These are phyloP conservation scores for Lordiphosa collinella DNA, from an alignment of 1,140 invertebrate species.

Conservation along the genomic window DNA sequence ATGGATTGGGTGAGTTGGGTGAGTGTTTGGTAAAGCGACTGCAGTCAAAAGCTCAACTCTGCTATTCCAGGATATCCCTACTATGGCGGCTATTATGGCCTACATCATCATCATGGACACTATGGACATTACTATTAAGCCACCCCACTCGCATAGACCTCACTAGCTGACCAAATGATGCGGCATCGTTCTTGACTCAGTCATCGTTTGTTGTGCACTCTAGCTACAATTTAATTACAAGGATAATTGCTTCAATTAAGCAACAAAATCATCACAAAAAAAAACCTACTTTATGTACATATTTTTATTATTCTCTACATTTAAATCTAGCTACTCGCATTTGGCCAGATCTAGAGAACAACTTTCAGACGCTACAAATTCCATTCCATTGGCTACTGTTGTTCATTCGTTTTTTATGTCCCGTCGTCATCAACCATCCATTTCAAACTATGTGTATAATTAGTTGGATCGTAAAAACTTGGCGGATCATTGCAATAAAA, in stretches of 20 bases:
- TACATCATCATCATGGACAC: constrained; percentile 63
- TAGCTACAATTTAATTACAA: constrained; percentile 44
- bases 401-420: constrained; percentile 20
- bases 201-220: constrained; percentile 45
- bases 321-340: constrained; percentile 18
- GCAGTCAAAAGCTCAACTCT: no score
- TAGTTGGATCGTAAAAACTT: constrained; percentile 28
- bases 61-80: constrained; percentile 61
- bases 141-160: constrained; percentile 18
- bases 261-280: constrained; percentile 52
- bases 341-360: background rate
- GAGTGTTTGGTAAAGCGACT: constrained; percentile 2
- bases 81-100: constrained; percentile 73
- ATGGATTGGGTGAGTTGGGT: constrained; percentile 54
- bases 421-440: constrained; percentile 1
- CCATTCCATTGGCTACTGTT: constrained; percentile 30
- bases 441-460: constrained; percentile 8
- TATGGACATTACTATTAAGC: constrained; percentile 69
- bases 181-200: constrained; percentile 40
- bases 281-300: constrained; percentile 26
- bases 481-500: constrained; percentile 12
- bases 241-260: constrained; percentile 74
- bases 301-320: constrained; percentile 37
- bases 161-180: constrained; percentile 29
- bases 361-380: background rate